Evolutionary conservation across 2,888 invertebrate species (phyloP), one percentile per base, ranked within the genome.

Genomic region (Limnephilus lunatus): DNA sequence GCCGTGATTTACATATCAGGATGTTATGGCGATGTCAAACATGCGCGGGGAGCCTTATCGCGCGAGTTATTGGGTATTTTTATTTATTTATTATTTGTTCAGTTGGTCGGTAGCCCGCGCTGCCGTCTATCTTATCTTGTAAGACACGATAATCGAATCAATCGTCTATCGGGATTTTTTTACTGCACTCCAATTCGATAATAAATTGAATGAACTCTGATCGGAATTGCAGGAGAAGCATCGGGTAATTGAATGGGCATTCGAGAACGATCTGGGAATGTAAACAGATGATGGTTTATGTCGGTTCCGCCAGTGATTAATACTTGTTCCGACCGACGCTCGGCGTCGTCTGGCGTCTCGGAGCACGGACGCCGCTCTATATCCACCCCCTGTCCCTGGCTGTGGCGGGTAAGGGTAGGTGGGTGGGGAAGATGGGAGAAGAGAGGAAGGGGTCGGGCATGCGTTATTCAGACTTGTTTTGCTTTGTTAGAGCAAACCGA

Each of bases 1-100:
- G 83, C 90, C 93, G 93, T 93, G 93, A 93, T 93, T 93, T 93
- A 68, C 68, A 68, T 68, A 92, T 93, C 92, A 89, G 92, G 85
- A 93, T 91, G 91, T 91, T 91, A 91, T 81, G 80, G 32, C 89
- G 92, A 92, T 92, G 92, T 92, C 88, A 85, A 92, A 91, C 92
- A 92, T 68, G 90, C 88, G 90, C 53, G 68, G 82, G 48, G 86
- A n/a, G 44, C 30, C 91, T 92, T 91, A 91, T 89, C 91, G 89
- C 85, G 32, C 39, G 82, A 85, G 81, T 85, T 91, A 85, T 91
- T 92, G 48, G 80, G 85, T 87, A 48, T 82, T 92, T 92, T 92
- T 92, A 92, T 92, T 90, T 89, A n/a, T 31, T 30, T 30, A 30
- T 83, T 92, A 81, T 92, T 92, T 92, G 90, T 90, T 88, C 92